Percentiles rank a stretch among this genome's conserved stretches.
phyloP scores from a whole-genome alignment of 2,888 invertebrate species.

The Ceriagrion tenellum region DNA sequence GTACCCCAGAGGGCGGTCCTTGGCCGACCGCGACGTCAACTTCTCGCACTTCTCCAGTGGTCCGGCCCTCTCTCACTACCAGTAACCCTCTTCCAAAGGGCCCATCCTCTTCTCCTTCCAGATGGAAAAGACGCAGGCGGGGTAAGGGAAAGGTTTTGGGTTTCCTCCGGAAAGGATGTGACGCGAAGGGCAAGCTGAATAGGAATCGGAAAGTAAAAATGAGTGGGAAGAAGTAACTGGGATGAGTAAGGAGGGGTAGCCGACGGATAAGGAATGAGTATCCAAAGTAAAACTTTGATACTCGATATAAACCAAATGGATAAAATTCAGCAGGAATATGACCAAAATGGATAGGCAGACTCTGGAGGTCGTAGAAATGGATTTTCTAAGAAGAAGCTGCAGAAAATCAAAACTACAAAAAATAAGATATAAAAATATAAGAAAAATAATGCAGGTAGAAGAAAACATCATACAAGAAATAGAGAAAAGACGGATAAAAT shows the following conservation, averaged over 20 bases:
- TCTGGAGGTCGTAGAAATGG: too few species aligned
- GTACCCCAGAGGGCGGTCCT: not conserved
- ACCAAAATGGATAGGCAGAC: too few species aligned
- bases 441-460: too few species aligned
- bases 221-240: not conserved
- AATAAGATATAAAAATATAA: too few species aligned
- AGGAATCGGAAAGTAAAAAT: not conserved
- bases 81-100: too few species aligned
- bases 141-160: not conserved
- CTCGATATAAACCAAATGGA: too few species aligned
- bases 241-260: not conserved
- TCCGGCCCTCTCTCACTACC: not conserved
- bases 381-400: too few species aligned
- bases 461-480: too few species aligned
- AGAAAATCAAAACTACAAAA: too few species aligned
- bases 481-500: too few species aligned
- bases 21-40: not conserved
- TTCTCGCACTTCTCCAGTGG: slow-evolving; percentile 4
- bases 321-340: too few species aligned
- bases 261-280: not conserved
- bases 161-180: not conserved
- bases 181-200: not conserved
- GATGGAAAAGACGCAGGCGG: not conserved
- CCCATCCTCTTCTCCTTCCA: not conserved
- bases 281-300: too few species aligned